Evolutionary conservation across 2,888 invertebrate genomes (phyloP), one percentile per base, ranked within the genome.

Genomic region (Cybosia mesomella): DNA sequence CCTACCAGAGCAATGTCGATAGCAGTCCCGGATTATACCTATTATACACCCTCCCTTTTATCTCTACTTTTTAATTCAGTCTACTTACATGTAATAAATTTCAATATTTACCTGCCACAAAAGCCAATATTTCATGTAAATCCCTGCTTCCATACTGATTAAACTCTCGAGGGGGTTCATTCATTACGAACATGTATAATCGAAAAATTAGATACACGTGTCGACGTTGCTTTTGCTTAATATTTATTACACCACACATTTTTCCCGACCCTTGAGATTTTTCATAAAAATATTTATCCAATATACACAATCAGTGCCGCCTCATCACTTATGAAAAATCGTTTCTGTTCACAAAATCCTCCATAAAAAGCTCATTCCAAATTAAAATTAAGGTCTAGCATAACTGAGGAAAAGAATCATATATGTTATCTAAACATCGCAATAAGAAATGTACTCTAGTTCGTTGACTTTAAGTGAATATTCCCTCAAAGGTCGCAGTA

Each of bases 311-410:
- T 94, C 92, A 89, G 94, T 91, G 91, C 94, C 93, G 94, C 91
- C 91, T 92, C 93, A 93, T 95, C 89, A 92, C 83, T 94, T 93
- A 95, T 95, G 93, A 95, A 94, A 94, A 92, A 95, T 93, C 87
- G 93, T 90, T 93, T 88, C 91, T 92, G 89, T 87, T 87, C 89
- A 88, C 84, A 90, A 84, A 92, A 87, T 90, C 87, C 87, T 91
- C 93, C 93, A 93, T 93, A 94, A 94, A 95, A 95, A 95, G 90
- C 92, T 93, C 91, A 93, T 94, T 93, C 88, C 86, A 92, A 94
- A 95, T 95, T 95, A 94, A 95, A 94, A 95, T 94, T 94, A 93
- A 94, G 93, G 92, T 92, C 92, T 94, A 92, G 89, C 90, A 86
- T 89, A 87, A 87, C 90, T 85, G 86, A 89, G 86, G 87, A 87